Base-by-base conservation (phyloP, 2,888 invertebrate species). In the Fragum whitleyi region DNA sequence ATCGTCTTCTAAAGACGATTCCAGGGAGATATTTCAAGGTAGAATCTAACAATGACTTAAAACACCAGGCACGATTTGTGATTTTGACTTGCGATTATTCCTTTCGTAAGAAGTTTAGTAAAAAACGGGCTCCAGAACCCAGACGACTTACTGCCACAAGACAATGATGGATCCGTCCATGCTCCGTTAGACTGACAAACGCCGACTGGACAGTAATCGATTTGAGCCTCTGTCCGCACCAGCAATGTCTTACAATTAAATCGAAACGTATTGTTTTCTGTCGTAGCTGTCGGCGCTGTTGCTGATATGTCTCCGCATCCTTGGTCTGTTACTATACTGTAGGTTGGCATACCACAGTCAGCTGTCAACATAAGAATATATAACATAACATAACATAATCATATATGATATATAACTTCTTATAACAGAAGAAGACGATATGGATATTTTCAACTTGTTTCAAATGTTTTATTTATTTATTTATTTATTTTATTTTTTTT, bases 121-220 rank as follows among this genome's bases (percentile, higher is more conserved):
- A n/a, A n/a, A n/a, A n/a, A n/a, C n/a, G n/a, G n/a, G n/a, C n/a
- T n/a, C n/a, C n/a, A n/a, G 32, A 9, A 9, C 32, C 9, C 5
- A 36, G 9, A 36, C 9, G 9, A 47, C 68, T 51, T 62, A 79
- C 79, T 47, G 57, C 68, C 79, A 53, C 81, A 77, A 0, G 77
- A 77, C 6, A 81, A 19, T 3, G 62, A 62, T 0, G 47, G 47
- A 5, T 6, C 16, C 7, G 62, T 74, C 81, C 81, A 81, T 39
- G 26, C 55, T 6, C 61, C 62, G 39, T 77, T 74, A 1, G 32
- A n/a, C 26, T 70, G 62, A 62, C 81, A 81, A 9, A 16, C 7
- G 16, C 77, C 68, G 5, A 77, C 70, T 14, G 77, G 81, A 36
- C 81, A 81, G 70, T 81, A 77, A 36, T 69, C 74, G 11, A 76